These are phyloP conservation scores for Varanus salvator DNA, from an alignment of 2,113 vertebrate genomes.

Conservation along the genomic window DNA sequence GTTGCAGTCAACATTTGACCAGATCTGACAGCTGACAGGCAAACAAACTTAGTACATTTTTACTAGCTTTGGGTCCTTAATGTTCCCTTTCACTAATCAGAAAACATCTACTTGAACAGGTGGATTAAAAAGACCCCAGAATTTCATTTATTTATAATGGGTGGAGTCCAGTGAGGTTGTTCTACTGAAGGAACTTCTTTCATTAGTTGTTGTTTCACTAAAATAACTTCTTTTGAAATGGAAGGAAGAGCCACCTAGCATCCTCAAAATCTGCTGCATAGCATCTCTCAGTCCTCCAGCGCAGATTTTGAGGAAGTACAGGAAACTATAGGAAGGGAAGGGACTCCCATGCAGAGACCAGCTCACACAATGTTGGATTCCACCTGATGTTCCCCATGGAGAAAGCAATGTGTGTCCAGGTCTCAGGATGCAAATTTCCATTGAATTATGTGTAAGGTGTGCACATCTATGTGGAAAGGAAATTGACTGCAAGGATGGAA, in stretches of 20 bases:
- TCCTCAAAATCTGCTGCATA: no score
- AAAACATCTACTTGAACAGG: not conserved
- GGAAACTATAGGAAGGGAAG: no score
- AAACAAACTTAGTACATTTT: not conserved
- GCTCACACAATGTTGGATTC: no score
- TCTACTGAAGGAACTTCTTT: no score
- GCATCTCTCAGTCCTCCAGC: no score
- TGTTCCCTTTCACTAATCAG: not conserved
- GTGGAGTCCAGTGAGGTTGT: no score
- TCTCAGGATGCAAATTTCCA: not conserved
- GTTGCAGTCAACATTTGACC: not conserved
- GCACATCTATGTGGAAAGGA: not conserved
- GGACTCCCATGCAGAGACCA: no score
- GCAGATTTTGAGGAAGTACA: no score
- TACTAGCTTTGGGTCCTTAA: not conserved
- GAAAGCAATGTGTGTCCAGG: not conserved
- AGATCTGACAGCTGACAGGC: not conserved
- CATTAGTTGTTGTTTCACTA: no score
- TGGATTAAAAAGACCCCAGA: not conserved
- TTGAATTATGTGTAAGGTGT: not conserved
- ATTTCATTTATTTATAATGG: no score
- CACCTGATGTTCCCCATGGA: not conserved
- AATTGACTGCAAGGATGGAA: not conserved
- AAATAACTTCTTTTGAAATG: no score
- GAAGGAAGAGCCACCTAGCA: no score